A percentile compares a stretch with the other conserved stretches of the same genome.
phyloP scores from a whole-genome alignment of 2,797 vertebrate species.

The Vipera latastei region DNA sequence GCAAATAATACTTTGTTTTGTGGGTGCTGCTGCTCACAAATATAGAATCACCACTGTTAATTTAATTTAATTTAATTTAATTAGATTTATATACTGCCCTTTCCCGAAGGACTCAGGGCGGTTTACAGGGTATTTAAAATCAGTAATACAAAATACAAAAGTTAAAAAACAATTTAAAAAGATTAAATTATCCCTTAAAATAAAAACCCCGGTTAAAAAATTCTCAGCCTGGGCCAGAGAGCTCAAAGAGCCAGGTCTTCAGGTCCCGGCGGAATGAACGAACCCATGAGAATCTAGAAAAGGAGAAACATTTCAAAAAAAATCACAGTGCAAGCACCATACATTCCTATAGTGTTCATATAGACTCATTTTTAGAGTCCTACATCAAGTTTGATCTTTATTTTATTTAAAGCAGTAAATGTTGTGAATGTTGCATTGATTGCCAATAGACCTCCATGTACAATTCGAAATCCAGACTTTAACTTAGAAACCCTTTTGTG shows the following conservation, averaged over 20 bases:
- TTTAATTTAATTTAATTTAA: too few relatives aligned
- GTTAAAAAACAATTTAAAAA: too few relatives aligned
- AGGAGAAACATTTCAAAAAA: neutral
- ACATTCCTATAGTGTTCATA: neutral
- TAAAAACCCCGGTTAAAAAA: too few relatives aligned
- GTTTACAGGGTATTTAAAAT: too few relatives aligned
- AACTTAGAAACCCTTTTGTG: neutral
- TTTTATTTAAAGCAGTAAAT: neutral
- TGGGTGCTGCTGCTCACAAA: neutral
- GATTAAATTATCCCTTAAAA: too few relatives aligned
- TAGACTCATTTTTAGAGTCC: too few relatives aligned
- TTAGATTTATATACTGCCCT: too few relatives aligned
- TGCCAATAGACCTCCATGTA: neutral
- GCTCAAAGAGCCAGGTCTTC: too few relatives aligned
- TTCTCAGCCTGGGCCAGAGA: too few relatives aligned
- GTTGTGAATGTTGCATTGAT: neutral
- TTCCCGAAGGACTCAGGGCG: too few relatives aligned
- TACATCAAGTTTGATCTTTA: neutral
- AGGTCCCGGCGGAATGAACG: too few relatives aligned
- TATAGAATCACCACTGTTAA: neutral
- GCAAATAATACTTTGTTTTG: neutral
- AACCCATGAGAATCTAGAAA: neutral
- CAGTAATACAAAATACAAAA: too few relatives aligned
- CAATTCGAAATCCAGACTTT: neutral
- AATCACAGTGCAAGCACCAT: neutral